phyloP scores from a whole-genome alignment of 2,888 invertebrate species.

The Drosophila koepferae region DNA sequence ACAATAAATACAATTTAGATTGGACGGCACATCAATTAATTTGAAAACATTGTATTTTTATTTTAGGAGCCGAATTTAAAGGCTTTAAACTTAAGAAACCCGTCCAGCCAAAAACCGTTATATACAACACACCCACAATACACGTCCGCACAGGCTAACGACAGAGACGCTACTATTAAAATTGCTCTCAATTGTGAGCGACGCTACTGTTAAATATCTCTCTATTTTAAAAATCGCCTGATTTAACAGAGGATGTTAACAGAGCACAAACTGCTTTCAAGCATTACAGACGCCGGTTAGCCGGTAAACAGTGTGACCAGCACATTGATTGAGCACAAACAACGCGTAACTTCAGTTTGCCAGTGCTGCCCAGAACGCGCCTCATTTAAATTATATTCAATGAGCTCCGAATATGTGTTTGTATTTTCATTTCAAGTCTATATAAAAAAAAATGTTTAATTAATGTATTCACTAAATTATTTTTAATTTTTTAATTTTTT shows the following conservation, averaged over 20 bases:
- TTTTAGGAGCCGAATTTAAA: slow-evolving; percentile 41
- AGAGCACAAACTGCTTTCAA: not conserved
- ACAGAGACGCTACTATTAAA: slow-evolving; percentile 46
- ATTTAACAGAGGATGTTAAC: slow-evolving; percentile 6
- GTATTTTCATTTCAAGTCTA: no score
- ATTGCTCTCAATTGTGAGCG: not conserved
- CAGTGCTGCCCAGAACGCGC: slow-evolving; percentile 24
- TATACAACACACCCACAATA: slow-evolving; percentile 24
- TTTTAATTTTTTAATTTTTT: not conserved
- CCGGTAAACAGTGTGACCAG: slow-evolving; percentile 48
- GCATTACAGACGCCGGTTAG: slow-evolving; percentile 35
- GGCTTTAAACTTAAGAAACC: slow-evolving; percentile 49
- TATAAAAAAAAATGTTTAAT: not conserved
- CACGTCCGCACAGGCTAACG: slow-evolving; percentile 50
- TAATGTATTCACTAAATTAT: not conserved
- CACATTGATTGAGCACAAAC: not conserved
- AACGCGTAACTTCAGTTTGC: not conserved
- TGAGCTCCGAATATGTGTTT: no score
- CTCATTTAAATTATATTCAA: not conserved
- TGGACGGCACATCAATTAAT: slow-evolving; percentile 65
- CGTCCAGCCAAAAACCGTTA: slow-evolving; percentile 47
- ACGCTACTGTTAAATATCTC: slow-evolving; percentile 9
- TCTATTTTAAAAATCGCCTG: not conserved
- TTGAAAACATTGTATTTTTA: slow-evolving; percentile 58
- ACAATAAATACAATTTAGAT: slow-evolving; percentile 30